Evolutionary conservation across 2,113 vertebrate genomes (phyloP).

Genomic region (Perca schrenkii): DNA sequence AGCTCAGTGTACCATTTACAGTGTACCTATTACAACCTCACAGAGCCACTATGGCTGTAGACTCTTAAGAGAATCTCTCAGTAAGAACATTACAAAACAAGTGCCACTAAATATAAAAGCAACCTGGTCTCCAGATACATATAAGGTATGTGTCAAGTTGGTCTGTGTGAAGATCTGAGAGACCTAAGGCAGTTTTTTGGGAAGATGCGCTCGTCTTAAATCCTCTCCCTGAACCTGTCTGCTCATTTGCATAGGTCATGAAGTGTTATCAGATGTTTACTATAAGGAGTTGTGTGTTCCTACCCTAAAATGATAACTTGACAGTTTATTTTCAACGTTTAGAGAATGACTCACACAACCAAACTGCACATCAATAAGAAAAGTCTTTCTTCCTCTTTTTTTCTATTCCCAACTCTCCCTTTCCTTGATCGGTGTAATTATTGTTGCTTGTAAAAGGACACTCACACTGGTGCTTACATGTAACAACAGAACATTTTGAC

Average conservation of each 20-base stretch:
- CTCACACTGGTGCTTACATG: background rate
- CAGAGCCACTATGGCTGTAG: no score
- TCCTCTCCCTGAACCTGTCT: background rate
- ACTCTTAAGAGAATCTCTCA: no score
- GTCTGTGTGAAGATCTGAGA: conserved; percentile 15
- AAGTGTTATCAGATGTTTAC: conserved; percentile 28
- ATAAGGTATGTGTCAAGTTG: conserved; percentile 11
- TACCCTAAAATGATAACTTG: conserved; percentile 31
- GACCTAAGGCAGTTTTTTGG: conserved; percentile 3
- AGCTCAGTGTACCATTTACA: no score
- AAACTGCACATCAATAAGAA: background rate
- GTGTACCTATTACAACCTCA: no score
- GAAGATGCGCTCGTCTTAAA: background rate
- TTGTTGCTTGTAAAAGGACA: conserved; percentile 6
- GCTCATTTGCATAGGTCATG: conserved; percentile 32
- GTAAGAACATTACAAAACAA: background rate
- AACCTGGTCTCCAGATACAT: background rate
- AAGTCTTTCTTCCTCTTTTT: background rate
- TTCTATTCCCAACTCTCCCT: background rate
- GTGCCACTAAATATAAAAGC: background rate
- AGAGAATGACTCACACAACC: conserved; percentile 31
- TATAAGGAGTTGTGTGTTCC: conserved; percentile 3
- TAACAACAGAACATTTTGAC: background rate
- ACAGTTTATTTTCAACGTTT: conserved; percentile 2
- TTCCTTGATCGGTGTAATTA: background rate